Evolutionary conservation across 37 sponge, comb jelly and placozoan species (phyloP), one percentile per base, ranked within the genome.

Genomic region (Eunapius fragilis): DNA sequence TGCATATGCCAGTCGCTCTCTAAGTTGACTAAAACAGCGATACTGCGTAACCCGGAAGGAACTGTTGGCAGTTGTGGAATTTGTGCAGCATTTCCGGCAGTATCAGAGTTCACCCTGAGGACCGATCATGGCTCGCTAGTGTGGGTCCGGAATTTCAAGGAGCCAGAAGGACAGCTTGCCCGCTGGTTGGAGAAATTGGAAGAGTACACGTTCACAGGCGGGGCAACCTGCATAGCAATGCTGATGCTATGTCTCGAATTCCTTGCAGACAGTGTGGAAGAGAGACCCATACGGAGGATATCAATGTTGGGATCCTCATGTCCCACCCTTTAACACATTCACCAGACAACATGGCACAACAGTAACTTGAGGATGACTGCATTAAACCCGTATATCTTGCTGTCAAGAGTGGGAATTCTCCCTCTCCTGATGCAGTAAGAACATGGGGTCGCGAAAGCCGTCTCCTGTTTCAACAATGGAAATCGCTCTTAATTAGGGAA

Each of bases 241-340:
- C 81, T 2, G 81, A 87, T 49, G 87, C 81, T 41, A 14, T 87
- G 67, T 87, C 87, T 27, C 49, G 48, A 23, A 35, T 27, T 38
- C 81, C 81, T 25, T 84, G 85, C 35, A 41, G 32, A 31, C 85
- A 84, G 37, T 75, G 85, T 84, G 85, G 77, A 50, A 19, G 68
- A 35, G 31, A 11, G 32, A 67, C 1, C 17, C 58, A 58, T 58
- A 58, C 22, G 17, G 58, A 58, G 14, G 58, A 58, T 12, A 58
- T 58, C 14, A 17, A 12, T 58, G 19, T 58, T 19, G 1, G 58
- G 58, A 19, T 58, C 58, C 58, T 19, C 14, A 11, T 58, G 58
- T 58, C 58, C 58, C 58, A 17, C 58, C 58, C 58, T 19, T 58
- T 58, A 58, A 58, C 14, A 4, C 58, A 58, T 11, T 17, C 22